Base-by-base conservation (phyloP, 2,113 vertebrate genomes). In the Indicator maculatus region DNA sequence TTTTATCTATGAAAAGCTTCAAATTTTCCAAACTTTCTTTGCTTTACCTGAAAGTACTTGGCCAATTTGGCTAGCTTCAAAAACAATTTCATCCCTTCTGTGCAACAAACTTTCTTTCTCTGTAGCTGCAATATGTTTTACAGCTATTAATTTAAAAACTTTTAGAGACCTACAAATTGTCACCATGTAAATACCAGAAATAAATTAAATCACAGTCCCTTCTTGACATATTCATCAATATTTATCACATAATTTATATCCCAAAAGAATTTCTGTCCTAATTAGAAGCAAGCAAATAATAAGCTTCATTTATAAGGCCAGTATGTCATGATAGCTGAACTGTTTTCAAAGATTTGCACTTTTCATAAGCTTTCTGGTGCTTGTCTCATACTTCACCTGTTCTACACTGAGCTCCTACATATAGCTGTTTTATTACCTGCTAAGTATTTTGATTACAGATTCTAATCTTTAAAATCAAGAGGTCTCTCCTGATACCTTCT, bases 401-500 rank as follows among this genome's bases (percentile, higher is more conserved):
- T 71, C 52, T 67, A 31, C 47, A 56, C 30, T 58, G 38, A 85
- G n/a, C 28, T 76, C 24, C 36, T 86, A 84, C 4, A 18, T 24
- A 16, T 17, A 78, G 18, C 8, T 87, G 33, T 89, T 92, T 84
- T 85, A 79, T 87, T 92, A 83, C n/a, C 55, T 85, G 39, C 28
- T 87, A 92, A 92, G 75, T 83, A 36, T 89, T 94, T 93, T 94
- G 82, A 64, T 93, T 93, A 83, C 52, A 89, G 75, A 67, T 77
- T 89, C 56, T 66, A 71, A 92, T 91, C 72, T 92, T 91, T 93
- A 72, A 88, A 90, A 91, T 82, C 94, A 93, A 93, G 41, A 59
- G 74, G 47, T 74, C 13, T 92, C 45, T 87, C 38, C 74, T 56
- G 56, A 77, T 80, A 72, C 58, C 8, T 88, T 82, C 63, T 55